These are phyloP conservation scores for Cheilosia scutellata DNA, from an alignment of 2,888 invertebrate species.

Conservation along the genomic window DNA sequence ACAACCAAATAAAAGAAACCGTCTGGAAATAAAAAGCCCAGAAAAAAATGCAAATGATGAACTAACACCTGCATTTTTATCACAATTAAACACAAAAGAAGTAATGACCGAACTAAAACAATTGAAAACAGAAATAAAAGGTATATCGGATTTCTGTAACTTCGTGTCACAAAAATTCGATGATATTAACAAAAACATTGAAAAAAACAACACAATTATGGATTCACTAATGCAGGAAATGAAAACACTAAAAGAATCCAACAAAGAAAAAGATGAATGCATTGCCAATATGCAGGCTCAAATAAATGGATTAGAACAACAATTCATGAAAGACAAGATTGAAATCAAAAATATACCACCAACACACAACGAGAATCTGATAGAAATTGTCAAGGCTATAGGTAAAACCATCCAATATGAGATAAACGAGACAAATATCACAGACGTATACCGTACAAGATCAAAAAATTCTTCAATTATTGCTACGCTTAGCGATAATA, in stretches of 20 bases:
- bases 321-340: conserved; percentile 18
- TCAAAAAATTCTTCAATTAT: conserved; percentile 8
- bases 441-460: conserved; percentile 3
- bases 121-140: conserved; percentile 3
- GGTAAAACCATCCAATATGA: conserved; percentile 14
- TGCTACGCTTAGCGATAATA: conserved; percentile 8
- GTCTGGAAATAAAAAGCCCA: conserved; percentile 8
- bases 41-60: not conserved
- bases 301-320: conserved; percentile 12
- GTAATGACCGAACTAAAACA: not conserved
- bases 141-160: conserved; percentile 3
- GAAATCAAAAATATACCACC: conserved; percentile 39
- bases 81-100: not conserved
- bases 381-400: conserved; percentile 18
- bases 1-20: conserved; percentile 19
- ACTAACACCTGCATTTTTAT: not conserved
- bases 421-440: not conserved
- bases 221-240: conserved; percentile 8
- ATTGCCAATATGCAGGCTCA: not conserved
- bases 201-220: conserved; percentile 19
- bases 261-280: conserved; percentile 19
- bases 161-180: conserved; percentile 14
- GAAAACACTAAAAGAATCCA: not conserved
- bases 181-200: conserved; percentile 11
- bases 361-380: conserved; percentile 31